Base-by-base conservation (phyloP, 2,797 vertebrate species). In the Squalus acanthias region DNA sequence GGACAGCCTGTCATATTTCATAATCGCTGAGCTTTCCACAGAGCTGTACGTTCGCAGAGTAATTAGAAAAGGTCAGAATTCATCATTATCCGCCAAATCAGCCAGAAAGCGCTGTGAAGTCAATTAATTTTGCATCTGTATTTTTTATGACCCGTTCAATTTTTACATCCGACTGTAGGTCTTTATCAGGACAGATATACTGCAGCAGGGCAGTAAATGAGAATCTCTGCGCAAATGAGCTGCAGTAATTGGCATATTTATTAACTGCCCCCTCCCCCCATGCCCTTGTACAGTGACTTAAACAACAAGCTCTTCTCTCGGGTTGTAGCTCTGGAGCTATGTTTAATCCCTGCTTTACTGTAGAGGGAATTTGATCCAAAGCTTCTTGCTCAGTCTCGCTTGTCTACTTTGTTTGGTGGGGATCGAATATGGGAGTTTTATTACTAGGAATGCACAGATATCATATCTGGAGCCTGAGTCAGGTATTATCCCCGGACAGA, bases 41-140 rank as follows among this genome's bases (percentile, higher is more conserved):
- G 94, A 50, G 26, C 70, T 95, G 94, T 95, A 95, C 29, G 6
- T 74, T 74, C 26, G 29, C 69, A 76, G 50, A 98, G 98, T 99
- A 99, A 98, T 98, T 98, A 98, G 98, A 98, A 98, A 99, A 99
- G 98, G 98, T 99, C 98, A 99, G 98, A 98, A 98, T 98, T 97
- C 98, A 97, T 98, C 98, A 98, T 99, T 98, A 98, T 98, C 97
- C 97, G 98, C 98, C 98, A 98, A 98, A 98, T 98, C 98, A 98
- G 98, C 98, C 97, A 98, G 98, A 97, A 98, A 98, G 98, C 98
- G 98, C 98, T 98, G 98, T 98, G 98, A 99, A 99, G 98, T 99
- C 99, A 99, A 99, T 99, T 99, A 99, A 99, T 99, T 98, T 98
- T 98, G 98, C 99, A 99, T 99, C 99, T 99, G 99, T 99, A 98